These are phyloP conservation scores for Tor tambroides DNA, from an alignment of 2,113 vertebrate genomes.

Conservation along the genomic window DNA sequence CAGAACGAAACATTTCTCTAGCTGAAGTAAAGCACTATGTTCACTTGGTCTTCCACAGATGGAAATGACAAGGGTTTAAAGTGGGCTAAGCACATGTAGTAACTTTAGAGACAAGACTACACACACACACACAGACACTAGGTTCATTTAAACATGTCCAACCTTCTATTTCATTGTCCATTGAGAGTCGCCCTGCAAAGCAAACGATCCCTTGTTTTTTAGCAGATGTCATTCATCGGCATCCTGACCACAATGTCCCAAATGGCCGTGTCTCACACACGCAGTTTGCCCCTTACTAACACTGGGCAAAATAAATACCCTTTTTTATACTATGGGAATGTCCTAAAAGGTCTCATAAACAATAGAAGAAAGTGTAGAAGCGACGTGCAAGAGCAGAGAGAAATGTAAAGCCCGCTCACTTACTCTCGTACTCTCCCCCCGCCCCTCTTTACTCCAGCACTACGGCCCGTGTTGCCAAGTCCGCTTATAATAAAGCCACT, in stretches of 20 bases:
- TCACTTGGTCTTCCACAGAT: constrained; percentile 7
- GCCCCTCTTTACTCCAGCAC: constrained; percentile 53
- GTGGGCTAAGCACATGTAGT: constrained; percentile 28
- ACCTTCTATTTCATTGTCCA: constrained; percentile 85
- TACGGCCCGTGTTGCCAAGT: constrained; percentile 45
- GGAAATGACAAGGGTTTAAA: constrained; percentile 40
- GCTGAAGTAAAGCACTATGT: background rate
- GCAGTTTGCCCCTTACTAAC: constrained; percentile 58
- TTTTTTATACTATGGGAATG: constrained; percentile 27
- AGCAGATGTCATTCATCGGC: constrained; percentile 76
- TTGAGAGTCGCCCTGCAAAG: constrained; percentile 71
- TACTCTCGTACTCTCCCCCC: constrained; percentile 69
- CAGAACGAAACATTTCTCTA: background rate
- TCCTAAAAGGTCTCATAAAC: constrained; percentile 59
- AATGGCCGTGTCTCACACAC: constrained; percentile 68
- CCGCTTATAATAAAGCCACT: constrained; percentile 33
- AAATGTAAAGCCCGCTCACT: constrained; percentile 70
- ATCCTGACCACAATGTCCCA: constrained; percentile 74
- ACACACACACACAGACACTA: constrained; percentile 48
- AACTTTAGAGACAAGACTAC: constrained; percentile 58
- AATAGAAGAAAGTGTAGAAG: constrained; percentile 77
- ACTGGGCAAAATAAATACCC: background rate
- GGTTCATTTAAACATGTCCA: constrained; percentile 72
- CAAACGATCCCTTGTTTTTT: constrained; percentile 72
- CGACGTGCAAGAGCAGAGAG: constrained; percentile 65